A percentile compares a stretch with the other conserved stretches of the same genome.
phyloP scores from a whole-genome alignment of 2,113 vertebrate species.

The Callocephalon fimbriatum region DNA sequence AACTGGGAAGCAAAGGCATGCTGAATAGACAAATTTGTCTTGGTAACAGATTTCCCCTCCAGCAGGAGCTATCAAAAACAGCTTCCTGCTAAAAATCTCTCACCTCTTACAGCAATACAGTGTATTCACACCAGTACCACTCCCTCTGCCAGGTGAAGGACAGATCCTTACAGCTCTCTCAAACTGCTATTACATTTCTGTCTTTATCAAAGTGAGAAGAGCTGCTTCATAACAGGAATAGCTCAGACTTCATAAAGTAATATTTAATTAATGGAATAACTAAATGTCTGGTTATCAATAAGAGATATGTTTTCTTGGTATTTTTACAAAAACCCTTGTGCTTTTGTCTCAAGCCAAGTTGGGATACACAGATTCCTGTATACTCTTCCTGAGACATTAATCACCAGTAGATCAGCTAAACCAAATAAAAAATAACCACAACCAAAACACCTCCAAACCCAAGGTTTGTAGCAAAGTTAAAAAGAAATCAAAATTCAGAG shows the following conservation, averaged over 20 bases:
- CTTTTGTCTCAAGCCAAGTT: not conserved
- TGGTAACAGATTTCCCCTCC: not conserved
- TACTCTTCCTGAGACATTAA: not conserved
- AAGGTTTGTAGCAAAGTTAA: not conserved
- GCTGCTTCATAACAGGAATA: not conserved
- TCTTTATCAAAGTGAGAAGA: not conserved
- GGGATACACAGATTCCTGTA: not conserved
- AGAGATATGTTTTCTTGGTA: not conserved
- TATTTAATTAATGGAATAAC: not conserved
- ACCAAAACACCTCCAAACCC: not conserved
- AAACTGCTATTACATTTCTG: not conserved
- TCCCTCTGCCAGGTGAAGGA: not conserved
- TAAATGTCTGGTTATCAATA: not conserved
- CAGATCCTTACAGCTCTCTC: not conserved
- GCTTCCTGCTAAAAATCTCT: not conserved
- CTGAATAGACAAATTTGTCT: not conserved
- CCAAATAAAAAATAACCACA: not conserved
- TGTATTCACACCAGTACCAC: fast-evolving
- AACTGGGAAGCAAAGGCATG: not conserved
- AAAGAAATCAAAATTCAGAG: not conserved
- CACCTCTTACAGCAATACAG: not conserved
- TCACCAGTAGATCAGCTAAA: not conserved
- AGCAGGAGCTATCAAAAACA: not conserved
- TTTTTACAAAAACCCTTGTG: not conserved
- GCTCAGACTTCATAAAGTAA: not conserved